Conservation (phyloP, 23 tunicate species). For the Trididemnum nubilum region DNA sequence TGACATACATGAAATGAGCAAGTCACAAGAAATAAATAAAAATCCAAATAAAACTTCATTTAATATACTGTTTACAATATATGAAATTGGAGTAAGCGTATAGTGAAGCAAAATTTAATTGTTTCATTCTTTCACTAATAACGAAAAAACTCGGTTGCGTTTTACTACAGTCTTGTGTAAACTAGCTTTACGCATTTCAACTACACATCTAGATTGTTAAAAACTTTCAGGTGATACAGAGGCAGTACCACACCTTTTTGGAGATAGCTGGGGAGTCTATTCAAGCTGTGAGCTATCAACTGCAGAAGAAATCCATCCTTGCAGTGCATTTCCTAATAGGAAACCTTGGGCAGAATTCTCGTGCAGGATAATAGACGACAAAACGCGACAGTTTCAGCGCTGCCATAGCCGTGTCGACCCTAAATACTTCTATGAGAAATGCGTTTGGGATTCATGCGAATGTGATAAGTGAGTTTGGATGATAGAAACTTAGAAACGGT, state of each 20-base stretch:
- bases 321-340: constrained; percentile 39
- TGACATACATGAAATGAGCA: too few relatives aligned
- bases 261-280: constrained; percentile 67
- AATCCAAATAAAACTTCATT: too few relatives aligned
- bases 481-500: too few relatives aligned
- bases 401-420: constrained; percentile 59
- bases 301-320: constrained; percentile 50
- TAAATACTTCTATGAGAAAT: constrained; percentile 47
- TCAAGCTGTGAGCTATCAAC: constrained; percentile 42
- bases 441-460: constrained; percentile 75
- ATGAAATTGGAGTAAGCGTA: too few relatives aligned
- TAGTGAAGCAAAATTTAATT: too few relatives aligned
- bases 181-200: too few relatives aligned
- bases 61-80: too few relatives aligned
- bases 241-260: constrained; percentile 41
- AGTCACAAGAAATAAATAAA: too few relatives aligned
- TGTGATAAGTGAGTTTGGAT: constrained; percentile 43
- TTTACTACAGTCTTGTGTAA: too few relatives aligned
- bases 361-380: constrained; percentile 44
- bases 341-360: constrained; percentile 52
- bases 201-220: too few relatives aligned
- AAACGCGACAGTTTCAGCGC: constrained; percentile 26
- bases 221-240: constrained; percentile 46
- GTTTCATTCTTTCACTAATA: too few relatives aligned
- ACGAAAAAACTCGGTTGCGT: too few relatives aligned